A percentile compares a stretch with the other conserved stretches of the same genome.
These are phyloP conservation scores for Bombus difficillimus DNA, from an alignment of 1,140 invertebrate species.

Conservation along the genomic window DNA sequence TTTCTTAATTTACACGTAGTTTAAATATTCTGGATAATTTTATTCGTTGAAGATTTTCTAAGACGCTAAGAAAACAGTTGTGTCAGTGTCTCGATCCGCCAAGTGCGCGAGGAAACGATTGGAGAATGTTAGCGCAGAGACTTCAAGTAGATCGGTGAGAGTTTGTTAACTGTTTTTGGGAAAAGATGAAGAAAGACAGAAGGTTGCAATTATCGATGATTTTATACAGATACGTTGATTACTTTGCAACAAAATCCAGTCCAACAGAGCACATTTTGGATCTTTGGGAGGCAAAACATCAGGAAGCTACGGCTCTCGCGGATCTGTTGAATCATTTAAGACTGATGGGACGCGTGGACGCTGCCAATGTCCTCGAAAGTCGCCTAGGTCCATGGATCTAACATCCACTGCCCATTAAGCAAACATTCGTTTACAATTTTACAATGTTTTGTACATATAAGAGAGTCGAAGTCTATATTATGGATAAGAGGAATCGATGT, in stretches of 20 bases:
- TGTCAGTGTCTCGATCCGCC: conserved; percentile 95
- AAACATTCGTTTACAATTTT: conserved; percentile 30
- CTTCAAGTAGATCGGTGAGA: conserved; percentile 93
- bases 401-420: conserved; percentile 10
- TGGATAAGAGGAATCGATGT: conserved; percentile 52
- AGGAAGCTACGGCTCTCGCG: conserved; percentile 92
- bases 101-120: conserved; percentile 95
- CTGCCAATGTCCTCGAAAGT: conserved; percentile 93
- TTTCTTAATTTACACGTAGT: too few relatives aligned
- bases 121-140: conserved; percentile 95
- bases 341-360: conserved; percentile 96
- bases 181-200: background rate
- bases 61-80: conserved; percentile 89
- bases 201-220: background rate
- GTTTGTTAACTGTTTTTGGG: background rate
- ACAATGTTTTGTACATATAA: conserved; percentile 64
- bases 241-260: conserved; percentile 97
- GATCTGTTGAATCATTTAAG: conserved; percentile 94
- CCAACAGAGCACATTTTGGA: conserved; percentile 97
- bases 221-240: conserved; percentile 92
- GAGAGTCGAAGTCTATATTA: conserved; percentile 38
- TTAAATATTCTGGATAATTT: background rate
- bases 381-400: conserved; percentile 90
- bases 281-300: conserved; percentile 96
- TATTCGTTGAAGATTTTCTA: conserved; percentile 32